Percentiles rank a stretch among this genome's conserved stretches.
Evolutionary conservation across 2,888 invertebrate genomes (phyloP).

Genomic region (Geotrupes spiniger): DNA sequence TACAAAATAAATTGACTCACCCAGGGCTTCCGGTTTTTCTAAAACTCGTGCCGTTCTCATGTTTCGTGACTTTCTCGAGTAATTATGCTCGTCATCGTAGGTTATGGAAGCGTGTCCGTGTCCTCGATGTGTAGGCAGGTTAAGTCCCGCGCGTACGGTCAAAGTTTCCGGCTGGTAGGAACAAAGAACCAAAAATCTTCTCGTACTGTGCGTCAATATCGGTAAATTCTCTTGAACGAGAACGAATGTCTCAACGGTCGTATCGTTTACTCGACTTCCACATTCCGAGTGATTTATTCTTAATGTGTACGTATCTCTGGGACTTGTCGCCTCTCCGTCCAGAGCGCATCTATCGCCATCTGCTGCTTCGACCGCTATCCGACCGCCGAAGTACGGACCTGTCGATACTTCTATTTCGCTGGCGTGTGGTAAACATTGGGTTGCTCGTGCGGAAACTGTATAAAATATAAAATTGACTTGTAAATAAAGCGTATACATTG

Average conservation of each 20-base stretch:
- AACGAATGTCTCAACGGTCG: slow-evolving; percentile 78
- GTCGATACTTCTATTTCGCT: slow-evolving; percentile 82
- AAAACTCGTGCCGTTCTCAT: slow-evolving; percentile 38
- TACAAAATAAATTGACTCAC: slow-evolving; percentile 36
- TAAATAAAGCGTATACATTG: too few species aligned
- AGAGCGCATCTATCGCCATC: slow-evolving; percentile 71
- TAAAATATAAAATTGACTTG: slow-evolving; percentile 9
- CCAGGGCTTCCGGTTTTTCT: slow-evolving; percentile 45
- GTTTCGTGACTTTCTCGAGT: slow-evolving; percentile 38
- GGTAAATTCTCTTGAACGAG: slow-evolving; percentile 81
- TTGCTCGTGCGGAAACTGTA: slow-evolving; percentile 78
- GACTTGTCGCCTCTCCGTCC: slow-evolving; percentile 71
- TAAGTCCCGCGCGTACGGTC: slow-evolving; percentile 76
- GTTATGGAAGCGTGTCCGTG: slow-evolving; percentile 42
- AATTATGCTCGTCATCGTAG: slow-evolving; percentile 37
- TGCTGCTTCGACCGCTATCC: slow-evolving; percentile 71
- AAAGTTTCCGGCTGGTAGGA: slow-evolving; percentile 79
- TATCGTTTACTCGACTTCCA: slow-evolving; percentile 72
- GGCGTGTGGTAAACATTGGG: slow-evolving; percentile 74
- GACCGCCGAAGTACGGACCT: slow-evolving; percentile 76
- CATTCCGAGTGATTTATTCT: slow-evolving; percentile 70
- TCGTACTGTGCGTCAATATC: slow-evolving; percentile 72
- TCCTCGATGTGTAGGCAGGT: slow-evolving; percentile 55
- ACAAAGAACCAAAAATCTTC: slow-evolving; percentile 76
- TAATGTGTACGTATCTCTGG: slow-evolving; percentile 70